Conservation (phyloP, 1,140 invertebrate genomes). For the Drosophila busckii region DNA sequence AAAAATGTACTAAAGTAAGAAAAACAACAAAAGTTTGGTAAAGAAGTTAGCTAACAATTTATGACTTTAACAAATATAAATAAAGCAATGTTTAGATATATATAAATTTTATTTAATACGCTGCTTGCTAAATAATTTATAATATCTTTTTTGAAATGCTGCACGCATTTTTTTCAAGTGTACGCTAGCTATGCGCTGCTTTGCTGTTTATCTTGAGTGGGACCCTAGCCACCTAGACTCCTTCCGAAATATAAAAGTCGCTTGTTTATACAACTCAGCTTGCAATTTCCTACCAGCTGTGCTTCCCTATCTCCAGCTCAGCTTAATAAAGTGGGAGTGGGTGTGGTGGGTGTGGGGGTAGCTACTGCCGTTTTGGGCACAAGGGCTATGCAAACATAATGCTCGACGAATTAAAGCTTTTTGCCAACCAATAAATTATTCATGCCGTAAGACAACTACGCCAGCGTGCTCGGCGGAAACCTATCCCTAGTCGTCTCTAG, state of each 20-base stretch:
- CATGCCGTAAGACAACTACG: slow-evolving; percentile 70
- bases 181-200: too few species aligned
- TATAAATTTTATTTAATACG: too few species aligned
- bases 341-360: slow-evolving; percentile 17
- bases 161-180: too few species aligned
- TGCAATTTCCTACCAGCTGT: slow-evolving; percentile 43
- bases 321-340: slow-evolving; percentile 5
- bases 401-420: slow-evolving; percentile 73
- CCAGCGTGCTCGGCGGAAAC: slow-evolving; percentile 25
- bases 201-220: slow-evolving; percentile 8
- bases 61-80: too few species aligned
- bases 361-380: slow-evolving; percentile 14
- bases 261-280: slow-evolving; percentile 40
- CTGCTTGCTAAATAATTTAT: too few species aligned
- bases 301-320: slow-evolving; percentile 4
- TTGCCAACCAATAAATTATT: slow-evolving; percentile 76
- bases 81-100: too few species aligned
- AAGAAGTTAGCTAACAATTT: too few species aligned
- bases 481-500: slow-evolving; percentile 2
- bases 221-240: background rate
- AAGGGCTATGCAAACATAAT: slow-evolving; percentile 72
- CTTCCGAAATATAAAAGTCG: slow-evolving; percentile 1
- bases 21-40: too few species aligned
- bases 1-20: too few species aligned
- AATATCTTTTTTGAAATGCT: too few species aligned